Evolutionary conservation across 2,797 vertebrate genomes (phyloP).

Genomic region (Anabas testudineus): DNA sequence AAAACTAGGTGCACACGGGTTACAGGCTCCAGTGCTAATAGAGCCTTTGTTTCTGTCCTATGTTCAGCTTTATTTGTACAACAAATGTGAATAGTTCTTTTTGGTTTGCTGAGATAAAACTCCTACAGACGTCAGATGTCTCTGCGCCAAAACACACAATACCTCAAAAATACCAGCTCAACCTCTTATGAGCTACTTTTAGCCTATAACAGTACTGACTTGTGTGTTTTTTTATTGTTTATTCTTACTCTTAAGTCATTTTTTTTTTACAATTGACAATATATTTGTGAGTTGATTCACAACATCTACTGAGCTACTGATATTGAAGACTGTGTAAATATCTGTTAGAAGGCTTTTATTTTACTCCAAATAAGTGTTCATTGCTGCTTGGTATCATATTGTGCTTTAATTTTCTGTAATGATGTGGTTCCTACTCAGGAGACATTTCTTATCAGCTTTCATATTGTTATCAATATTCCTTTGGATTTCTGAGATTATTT

Average conservation of each 20-base stretch:
- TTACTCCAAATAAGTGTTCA: background rate
- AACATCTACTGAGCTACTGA: too few species aligned
- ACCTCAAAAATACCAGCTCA: conserved; percentile 66
- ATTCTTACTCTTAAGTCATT: too few species aligned
- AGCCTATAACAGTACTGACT: too few species aligned
- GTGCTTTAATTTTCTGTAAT: background rate
- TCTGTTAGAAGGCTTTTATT: background rate
- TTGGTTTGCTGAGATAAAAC: conserved; percentile 18
- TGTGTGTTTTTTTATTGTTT: too few species aligned
- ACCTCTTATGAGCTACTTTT: conserved; percentile 9
- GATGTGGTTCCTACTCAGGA: background rate
- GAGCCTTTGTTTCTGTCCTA: conserved; percentile 27
- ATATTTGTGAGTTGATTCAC: too few species aligned
- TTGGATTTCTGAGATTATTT: conserved; percentile 1
- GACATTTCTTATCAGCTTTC: background rate
- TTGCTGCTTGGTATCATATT: background rate
- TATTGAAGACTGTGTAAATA: too few species aligned
- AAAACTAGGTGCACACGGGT: conserved; percentile 11
- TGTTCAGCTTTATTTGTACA: conserved; percentile 21
- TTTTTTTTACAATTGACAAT: too few species aligned
- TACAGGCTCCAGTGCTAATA: background rate
- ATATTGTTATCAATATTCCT: background rate
- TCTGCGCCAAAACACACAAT: conserved; percentile 65
- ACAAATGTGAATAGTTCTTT: conserved; percentile 34
- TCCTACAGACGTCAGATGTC: conserved; percentile 28